A percentile compares a stretch with the other conserved stretches of the same genome.
phyloP scores from a whole-genome alignment of 2,888 invertebrate genomes.

The Pachycephus smyrnensis region DNA sequence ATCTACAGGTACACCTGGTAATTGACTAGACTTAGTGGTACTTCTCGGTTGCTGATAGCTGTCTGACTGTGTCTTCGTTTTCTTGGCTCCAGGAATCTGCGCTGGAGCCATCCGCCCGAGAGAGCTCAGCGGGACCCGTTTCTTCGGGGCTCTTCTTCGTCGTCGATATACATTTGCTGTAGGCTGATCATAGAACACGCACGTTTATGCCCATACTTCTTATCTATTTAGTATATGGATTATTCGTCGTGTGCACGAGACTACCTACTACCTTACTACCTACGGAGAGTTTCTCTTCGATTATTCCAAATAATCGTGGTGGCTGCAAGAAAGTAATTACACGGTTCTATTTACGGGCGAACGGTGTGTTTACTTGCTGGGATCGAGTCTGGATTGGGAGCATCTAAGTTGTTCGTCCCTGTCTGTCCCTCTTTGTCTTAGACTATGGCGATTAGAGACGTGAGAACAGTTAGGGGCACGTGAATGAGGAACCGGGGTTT shows the following conservation, averaged over 20 bases:
- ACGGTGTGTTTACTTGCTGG: neutral
- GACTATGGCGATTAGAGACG: neutral
- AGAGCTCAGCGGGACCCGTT: slow-evolving; percentile 25
- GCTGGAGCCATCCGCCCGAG: slow-evolving; percentile 25
- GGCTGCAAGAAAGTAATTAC: slow-evolving; percentile 21
- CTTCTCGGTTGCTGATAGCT: neutral
- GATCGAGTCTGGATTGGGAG: neutral
- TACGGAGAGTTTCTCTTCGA: slow-evolving; percentile 52
- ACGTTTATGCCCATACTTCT: neutral
- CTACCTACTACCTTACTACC: neutral
- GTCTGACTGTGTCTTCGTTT: slow-evolving; percentile 1
- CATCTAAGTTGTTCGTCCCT: neutral
- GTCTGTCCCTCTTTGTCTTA: neutral
- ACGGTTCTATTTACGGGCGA: slow-evolving; percentile 18
- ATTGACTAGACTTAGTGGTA: slow-evolving; percentile 31
- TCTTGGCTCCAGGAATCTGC: slow-evolving; percentile 11
- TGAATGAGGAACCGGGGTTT: neutral
- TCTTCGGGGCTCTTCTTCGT: slow-evolving; percentile 6
- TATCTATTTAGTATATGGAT: slow-evolving; percentile 53
- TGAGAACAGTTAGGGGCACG: neutral
- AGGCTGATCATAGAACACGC: neutral
- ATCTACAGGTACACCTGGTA: slow-evolving; percentile 44
- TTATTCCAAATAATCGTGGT: slow-evolving; percentile 26
- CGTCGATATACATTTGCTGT: no score
- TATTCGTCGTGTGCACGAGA: slow-evolving; percentile 40